Percentiles rank a stretch among this genome's conserved stretches.
These are phyloP conservation scores for Morone chrysops DNA, from an alignment of 2,113 vertebrate species.

Conservation along the genomic window DNA sequence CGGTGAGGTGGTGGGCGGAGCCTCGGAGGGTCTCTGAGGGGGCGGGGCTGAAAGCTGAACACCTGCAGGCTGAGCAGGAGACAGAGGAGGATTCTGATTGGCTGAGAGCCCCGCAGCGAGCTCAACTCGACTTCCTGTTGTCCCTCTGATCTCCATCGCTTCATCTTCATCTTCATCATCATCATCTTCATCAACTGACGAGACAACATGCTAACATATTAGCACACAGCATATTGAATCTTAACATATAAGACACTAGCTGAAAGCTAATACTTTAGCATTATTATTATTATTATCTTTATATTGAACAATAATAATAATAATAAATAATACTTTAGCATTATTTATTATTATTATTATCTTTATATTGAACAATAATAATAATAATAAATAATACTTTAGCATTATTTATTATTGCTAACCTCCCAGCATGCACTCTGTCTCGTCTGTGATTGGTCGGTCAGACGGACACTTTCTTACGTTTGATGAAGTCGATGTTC, in stretches of 20 bases:
- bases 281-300: background rate
- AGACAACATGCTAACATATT: slow-evolving; percentile 5
- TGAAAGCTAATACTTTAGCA: background rate
- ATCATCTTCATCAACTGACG: slow-evolving; percentile 65
- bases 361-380: background rate
- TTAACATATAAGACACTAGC: background rate
- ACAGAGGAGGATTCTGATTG: slow-evolving; percentile 54
- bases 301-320: background rate
- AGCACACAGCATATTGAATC: background rate
- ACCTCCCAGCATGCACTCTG: no score
- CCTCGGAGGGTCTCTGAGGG: slow-evolving; percentile 39
- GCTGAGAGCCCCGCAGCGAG: slow-evolving; percentile 24
- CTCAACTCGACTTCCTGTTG: slow-evolving; percentile 23
- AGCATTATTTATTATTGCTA: background rate
- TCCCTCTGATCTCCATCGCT: slow-evolving; percentile 73
- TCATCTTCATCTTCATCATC: slow-evolving; percentile 75
- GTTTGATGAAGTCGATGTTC: slow-evolving; percentile 90
- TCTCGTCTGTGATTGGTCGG: slow-evolving; percentile 4
- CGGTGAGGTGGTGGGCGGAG: background rate
- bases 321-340: background rate
- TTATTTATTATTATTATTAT: background rate
- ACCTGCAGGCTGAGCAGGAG: slow-evolving; percentile 8
- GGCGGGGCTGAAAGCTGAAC: slow-evolving; percentile 19
- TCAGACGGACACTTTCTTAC: slow-evolving; percentile 74
- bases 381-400: background rate